Percentiles rank a stretch among this genome's conserved stretches.
Conservation (phyloP, 2,113 vertebrate genomes). For the Catagonus wagneri region DNA sequence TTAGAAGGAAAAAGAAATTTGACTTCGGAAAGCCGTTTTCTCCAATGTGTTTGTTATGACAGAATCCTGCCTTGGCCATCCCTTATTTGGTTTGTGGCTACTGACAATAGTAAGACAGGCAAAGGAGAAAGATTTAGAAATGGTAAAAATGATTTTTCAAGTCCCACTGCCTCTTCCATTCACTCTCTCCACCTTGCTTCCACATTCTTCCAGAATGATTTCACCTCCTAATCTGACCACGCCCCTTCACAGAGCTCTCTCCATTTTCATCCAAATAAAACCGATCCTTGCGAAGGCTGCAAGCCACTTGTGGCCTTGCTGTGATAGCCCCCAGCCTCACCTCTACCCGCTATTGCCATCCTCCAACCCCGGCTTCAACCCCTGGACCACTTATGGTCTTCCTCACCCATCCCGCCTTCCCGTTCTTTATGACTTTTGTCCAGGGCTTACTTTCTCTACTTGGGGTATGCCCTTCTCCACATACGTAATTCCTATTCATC, state of each 20-base stretch:
- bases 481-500: background rate
- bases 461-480: background rate
- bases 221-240: background rate
- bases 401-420: too few relatives aligned
- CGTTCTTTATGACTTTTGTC: background rate
- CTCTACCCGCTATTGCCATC: fast-evolving
- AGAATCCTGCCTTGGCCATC: background rate
- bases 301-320: background rate
- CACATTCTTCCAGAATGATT: background rate
- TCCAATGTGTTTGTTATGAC: background rate
- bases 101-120: background rate
- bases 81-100: background rate
- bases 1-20: background rate
- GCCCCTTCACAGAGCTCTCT: background rate
- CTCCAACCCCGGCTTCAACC: background rate
- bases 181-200: background rate
- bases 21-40: background rate
- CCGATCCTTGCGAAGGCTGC: background rate
- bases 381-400: background rate
- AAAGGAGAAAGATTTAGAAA: background rate
- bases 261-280: background rate
- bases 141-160: background rate
- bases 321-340: background rate
- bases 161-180: background rate
- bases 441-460: background rate